Evolutionary conservation across 1,140 invertebrate species (phyloP), one percentile per base, ranked within the genome.

Genomic region (Trichomalopsis sarcophagae): DNA sequence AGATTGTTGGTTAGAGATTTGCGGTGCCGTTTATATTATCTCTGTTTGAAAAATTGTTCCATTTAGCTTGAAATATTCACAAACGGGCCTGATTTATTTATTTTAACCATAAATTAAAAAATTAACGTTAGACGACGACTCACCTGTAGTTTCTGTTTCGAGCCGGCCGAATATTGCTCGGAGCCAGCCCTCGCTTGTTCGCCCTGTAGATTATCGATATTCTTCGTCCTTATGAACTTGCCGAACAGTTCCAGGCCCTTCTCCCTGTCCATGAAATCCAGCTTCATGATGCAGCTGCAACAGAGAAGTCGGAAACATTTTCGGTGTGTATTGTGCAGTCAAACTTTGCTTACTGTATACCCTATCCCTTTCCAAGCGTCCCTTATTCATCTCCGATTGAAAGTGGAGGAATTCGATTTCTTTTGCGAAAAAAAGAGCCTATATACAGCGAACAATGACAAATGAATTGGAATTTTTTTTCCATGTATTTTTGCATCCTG

Each of bases 161-260:
- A 94, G 86, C 95, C 94, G 87, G 89, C 86, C 81, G 91, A 88
- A 86, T 91, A 90, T 82, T 88, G 87, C 85, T 91, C 90, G 27
- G 93, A 91, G 1, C 92, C 91, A 69, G 90, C 91, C 88, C 90
- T 90, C 44, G 86, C 30, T 84, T 94, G 93, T 82, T 94, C 94
- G 90, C 95, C 96, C 86, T 96, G 95, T 77, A 96, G 91, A 71
- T 92, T 91, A 7, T 96, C 95, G 7, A 96, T 94, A 92, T 97
- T 96, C 92, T 97, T 97, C 74, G 96, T 97, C 79, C 96, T 94
- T 90, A 97, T 96, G 82, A 97, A 93, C 92, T 96, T 97, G 84
- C 95, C 95, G 89, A 96, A 95, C 86, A 97, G 92, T 86, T 96
- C 94, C 87, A 96, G 93, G 82, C 95, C 95, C 82, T 92, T 93